phyloP scores from a whole-genome alignment of 2,113 vertebrate genomes.

The Symphodus melops region DNA sequence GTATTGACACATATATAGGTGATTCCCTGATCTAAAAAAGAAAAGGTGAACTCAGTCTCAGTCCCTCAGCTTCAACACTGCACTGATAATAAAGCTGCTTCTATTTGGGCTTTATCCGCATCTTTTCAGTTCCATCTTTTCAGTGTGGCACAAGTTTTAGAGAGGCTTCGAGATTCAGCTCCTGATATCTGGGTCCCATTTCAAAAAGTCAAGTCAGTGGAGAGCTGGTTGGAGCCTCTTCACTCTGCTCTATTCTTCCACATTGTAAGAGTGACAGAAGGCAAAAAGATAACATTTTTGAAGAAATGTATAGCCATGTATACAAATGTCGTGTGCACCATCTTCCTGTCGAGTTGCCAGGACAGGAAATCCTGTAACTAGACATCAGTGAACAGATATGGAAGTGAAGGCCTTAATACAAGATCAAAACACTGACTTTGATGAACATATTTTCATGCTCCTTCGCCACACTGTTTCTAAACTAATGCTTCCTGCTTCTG shows the following conservation, averaged over 20 bases:
- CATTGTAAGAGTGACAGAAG: not conserved
- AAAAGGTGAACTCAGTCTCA: not conserved
- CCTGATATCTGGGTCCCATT: conserved; percentile 23
- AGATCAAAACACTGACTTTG: conserved; percentile 35
- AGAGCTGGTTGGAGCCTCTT: conserved; percentile 26
- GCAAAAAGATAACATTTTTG: conserved; percentile 16
- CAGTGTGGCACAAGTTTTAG: conserved; percentile 5
- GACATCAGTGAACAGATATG: conserved; percentile 4
- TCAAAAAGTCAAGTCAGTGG: conserved; percentile 19
- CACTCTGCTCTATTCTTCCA: conserved; percentile 30
- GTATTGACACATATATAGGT: not conserved
- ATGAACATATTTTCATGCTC: conserved; percentile 25
- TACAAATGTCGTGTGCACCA: not conserved
- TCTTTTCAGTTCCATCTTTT: conserved; percentile 40
- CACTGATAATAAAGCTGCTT: conserved; percentile 9
- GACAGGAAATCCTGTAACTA: conserved; percentile 12
- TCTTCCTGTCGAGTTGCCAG: conserved; percentile 16
- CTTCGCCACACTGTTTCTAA: conserved; percentile 17
- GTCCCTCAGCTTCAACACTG: not conserved
- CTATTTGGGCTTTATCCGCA: conserved; percentile 5
- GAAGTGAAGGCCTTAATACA: conserved; percentile 20
- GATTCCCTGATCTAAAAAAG: not conserved
- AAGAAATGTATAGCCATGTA: not conserved
- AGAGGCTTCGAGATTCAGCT: conserved; percentile 19
- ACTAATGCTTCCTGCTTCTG: conserved; percentile 17